These are phyloP conservation scores for Saturnia pavonia DNA, from an alignment of 2,888 invertebrate species.

Conservation along the genomic window DNA sequence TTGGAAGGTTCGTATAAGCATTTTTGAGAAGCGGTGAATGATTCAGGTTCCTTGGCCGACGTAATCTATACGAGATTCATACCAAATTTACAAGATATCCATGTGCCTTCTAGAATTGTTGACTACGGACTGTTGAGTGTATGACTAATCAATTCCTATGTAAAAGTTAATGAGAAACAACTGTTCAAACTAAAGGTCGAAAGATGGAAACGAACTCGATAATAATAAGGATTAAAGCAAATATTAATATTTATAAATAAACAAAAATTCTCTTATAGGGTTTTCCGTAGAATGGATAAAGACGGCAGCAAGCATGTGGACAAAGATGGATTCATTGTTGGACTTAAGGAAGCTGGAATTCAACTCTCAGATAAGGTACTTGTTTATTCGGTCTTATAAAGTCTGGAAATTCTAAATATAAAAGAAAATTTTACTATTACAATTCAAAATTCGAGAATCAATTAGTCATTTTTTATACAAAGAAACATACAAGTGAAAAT, in stretches of 20 bases:
- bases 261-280: constrained; percentile 64
- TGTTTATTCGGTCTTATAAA: not conserved
- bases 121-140: too few relatives aligned
- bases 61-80: not conserved
- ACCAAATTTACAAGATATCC: too few relatives aligned
- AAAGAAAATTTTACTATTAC: too few relatives aligned
- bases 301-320: constrained; percentile 92
- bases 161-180: too few relatives aligned
- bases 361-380: constrained; percentile 81
- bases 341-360: constrained; percentile 89
- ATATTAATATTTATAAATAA: too few relatives aligned
- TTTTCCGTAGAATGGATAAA: constrained; percentile 95
- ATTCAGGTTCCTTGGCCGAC: not conserved
- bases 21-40: not conserved
- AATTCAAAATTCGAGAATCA: too few relatives aligned
- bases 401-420: not conserved
- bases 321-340: constrained; percentile 90
- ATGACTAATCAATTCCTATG: too few relatives aligned
- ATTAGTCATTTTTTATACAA: too few relatives aligned
- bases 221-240: too few relatives aligned
- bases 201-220: not conserved
- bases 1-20: constrained; percentile 85
- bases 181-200: not conserved
- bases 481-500: too few relatives aligned
- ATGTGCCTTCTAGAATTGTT: too few relatives aligned